These are phyloP conservation scores for Troilus luridus DNA, from an alignment of 2,888 invertebrate genomes.

Conservation along the genomic window DNA sequence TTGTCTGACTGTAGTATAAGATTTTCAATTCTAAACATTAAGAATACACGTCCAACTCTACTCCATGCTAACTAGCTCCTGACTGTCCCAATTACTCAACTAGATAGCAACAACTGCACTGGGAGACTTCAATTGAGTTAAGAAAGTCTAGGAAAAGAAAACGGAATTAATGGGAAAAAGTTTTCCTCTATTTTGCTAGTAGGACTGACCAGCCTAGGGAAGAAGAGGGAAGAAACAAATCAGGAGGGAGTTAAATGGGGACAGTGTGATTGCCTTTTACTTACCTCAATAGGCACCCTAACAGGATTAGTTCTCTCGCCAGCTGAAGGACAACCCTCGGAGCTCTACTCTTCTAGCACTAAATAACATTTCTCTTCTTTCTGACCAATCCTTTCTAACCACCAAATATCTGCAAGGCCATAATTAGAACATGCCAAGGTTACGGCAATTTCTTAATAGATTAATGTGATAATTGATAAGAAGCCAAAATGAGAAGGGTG, in stretches of 20 bases:
- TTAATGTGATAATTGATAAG: too few relatives aligned
- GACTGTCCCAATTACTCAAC: neutral
- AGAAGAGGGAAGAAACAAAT: neutral
- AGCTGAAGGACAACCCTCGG: neutral
- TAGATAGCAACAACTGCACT: neutral
- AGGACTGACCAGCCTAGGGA: neutral
- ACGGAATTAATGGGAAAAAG: neutral
- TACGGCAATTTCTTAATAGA: too few relatives aligned
- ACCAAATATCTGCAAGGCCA: too few relatives aligned
- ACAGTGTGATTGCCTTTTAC: conserved; percentile 45
- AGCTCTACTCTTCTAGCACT: neutral
- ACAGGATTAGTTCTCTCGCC: neutral
- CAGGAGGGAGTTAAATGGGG: conserved; percentile 34
- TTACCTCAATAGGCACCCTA: conserved; percentile 31
- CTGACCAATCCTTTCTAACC: neutral
- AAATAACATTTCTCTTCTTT: neutral
- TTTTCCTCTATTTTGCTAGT: neutral
- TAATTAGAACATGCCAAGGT: too few relatives aligned
- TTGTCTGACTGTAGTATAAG: too few relatives aligned
- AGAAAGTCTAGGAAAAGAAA: neutral
- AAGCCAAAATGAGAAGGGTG: too few relatives aligned
- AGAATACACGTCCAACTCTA: too few relatives aligned
- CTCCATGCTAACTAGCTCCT: neutral
- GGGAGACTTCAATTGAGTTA: neutral
- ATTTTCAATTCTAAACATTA: too few relatives aligned